phyloP scores from a whole-genome alignment of 1,140 invertebrate species.

The Drosophila chauvacae region DNA sequence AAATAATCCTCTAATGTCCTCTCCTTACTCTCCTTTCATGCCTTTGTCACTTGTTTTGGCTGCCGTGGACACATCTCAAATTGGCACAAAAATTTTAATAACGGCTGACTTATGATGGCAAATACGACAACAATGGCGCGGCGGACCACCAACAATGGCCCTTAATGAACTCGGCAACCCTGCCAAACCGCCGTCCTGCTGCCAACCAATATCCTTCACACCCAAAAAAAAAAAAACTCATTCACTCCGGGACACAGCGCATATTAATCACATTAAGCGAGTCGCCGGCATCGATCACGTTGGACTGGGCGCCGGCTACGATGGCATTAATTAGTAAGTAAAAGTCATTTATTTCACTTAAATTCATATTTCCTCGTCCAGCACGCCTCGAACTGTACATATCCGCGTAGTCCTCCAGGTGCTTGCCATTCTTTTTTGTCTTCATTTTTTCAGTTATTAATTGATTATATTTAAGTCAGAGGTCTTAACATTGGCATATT shows the following conservation, averaged over 20 bases:
- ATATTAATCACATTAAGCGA: conserved; percentile 96
- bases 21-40: conserved; percentile 52
- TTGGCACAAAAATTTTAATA: conserved; percentile 71
- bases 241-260: conserved; percentile 87
- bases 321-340: conserved; percentile 96
- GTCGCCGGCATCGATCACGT: conserved; percentile 95
- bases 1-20: conserved; percentile 55
- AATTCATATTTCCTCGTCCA: conserved; percentile 65
- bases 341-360: conserved; percentile 83
- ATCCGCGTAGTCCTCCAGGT: conserved; percentile 44
- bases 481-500: conserved; percentile 78
- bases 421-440: conserved; percentile 17
- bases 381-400: conserved; percentile 14
- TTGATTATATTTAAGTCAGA: conserved; percentile 76
- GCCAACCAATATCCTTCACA: conserved; percentile 57
- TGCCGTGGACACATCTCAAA: conserved; percentile 68
- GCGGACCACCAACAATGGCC: conserved; percentile 60
- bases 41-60: conserved; percentile 34
- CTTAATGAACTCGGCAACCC: conserved; percentile 70
- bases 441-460: conserved; percentile 72
- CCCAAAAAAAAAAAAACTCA: conserved; percentile 5
- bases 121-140: conserved; percentile 47
- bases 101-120: conserved; percentile 66
- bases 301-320: conserved; percentile 94
- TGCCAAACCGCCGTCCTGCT: conserved; percentile 10